Base-by-base conservation (phyloP, 2,113 vertebrate species). In the Scomber colias region DNA sequence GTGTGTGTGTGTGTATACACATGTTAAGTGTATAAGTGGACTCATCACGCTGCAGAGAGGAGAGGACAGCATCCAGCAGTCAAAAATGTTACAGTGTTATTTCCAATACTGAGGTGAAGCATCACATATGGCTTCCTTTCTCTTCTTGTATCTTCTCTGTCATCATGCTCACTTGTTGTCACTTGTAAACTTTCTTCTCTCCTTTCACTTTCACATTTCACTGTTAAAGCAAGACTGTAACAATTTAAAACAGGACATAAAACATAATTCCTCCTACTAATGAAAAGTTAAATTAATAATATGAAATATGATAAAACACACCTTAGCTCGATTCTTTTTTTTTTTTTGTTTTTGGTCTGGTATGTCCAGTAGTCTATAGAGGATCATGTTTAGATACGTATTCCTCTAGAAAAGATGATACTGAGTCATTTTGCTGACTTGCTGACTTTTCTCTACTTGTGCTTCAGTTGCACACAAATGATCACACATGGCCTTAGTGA, bases 1-100 rank as follows among this genome's bases (percentile, higher is more conserved):
- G 13, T 21, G 66, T 79, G 24, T 53, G 60, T 21, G 4, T 73
- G 61, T 61, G 19, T 73, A 56, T 64, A 60, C 5, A n/a, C 31
- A 40, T 62, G 57, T 51, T 5, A 3, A n/a, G 40, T 48, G 27
- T 59, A 7, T 17, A 45, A 65, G 17, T 46, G 59, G 48, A 53
- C 21, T 45, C 4, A 46, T 44, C 60, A 35, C 31, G 53, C 24
- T 2, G 61, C 50, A 54, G 59, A 31, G 53, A 27, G 61, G 53
- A 27, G 61, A 45, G 17, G 35, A 69, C 35, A 53, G 40, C 19
- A 74, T 51, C 40, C 57, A 54, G 67, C 12, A 62, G 71, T 67
- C 19, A 19, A 27, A 62, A 54, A 59, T 24, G 8, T 51, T 56
- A 46, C 48, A 0, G 3, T 15, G 19, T 81, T 46, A 61, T 21